These are phyloP conservation scores for Pachyrhynchus sulphureomaculatus DNA, from an alignment of 1,140 invertebrate species.

Conservation along the genomic window DNA sequence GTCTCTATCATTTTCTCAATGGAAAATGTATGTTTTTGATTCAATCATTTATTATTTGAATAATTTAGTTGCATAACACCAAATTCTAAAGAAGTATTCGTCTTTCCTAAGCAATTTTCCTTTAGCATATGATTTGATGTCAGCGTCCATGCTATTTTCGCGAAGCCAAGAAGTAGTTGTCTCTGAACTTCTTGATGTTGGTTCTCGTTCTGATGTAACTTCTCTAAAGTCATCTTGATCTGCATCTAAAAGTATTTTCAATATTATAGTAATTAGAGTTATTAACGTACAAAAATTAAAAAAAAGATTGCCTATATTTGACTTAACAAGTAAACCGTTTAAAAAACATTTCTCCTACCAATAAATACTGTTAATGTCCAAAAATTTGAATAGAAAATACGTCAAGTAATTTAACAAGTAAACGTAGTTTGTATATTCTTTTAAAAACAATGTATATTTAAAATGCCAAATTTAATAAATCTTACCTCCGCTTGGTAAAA, in stretches of 20 bases:
- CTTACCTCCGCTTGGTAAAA: constrained; percentile 77
- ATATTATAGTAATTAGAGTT: neutral
- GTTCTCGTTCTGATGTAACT: constrained; percentile 60
- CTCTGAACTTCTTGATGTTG: constrained; percentile 83
- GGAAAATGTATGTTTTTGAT: no score
- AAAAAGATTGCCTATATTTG: no score
- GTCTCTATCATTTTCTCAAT: neutral
- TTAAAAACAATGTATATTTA: no score
- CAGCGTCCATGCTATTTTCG: constrained; percentile 89
- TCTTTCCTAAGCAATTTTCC: constrained; percentile 77
- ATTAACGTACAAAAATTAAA: no score
- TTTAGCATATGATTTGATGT: constrained; percentile 84
- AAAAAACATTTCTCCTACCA: no score
- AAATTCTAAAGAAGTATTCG: constrained; percentile 94
- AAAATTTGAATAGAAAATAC: no score
- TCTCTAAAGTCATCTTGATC: constrained; percentile 59
- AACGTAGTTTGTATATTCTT: no score
- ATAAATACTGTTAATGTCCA: no score
- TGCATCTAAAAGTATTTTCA: constrained; percentile 38
- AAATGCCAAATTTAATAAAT: no score
- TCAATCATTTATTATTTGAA: constrained; percentile 76
- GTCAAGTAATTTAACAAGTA: no score
- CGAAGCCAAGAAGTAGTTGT: constrained; percentile 91
- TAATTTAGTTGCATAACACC: constrained; percentile 80
- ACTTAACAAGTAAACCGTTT: no score